Evolutionary conservation across 2,888 invertebrate species (phyloP), one percentile per base, ranked within the genome.

Genomic region (Tenthredo amoena): DNA sequence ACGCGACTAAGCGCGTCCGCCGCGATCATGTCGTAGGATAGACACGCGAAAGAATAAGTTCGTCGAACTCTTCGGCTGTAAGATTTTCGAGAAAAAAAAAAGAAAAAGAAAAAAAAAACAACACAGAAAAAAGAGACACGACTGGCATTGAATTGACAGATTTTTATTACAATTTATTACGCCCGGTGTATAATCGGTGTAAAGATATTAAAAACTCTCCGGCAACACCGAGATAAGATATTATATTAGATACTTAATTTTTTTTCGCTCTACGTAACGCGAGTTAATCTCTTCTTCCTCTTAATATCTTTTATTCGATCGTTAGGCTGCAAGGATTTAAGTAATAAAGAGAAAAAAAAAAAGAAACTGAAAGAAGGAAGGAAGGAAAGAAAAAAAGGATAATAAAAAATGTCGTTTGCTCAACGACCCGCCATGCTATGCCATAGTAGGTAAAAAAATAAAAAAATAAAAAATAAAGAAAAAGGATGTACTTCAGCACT

Each of bases 1-100:
- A 81, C 81, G 81, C 58, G 81, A 58, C 81, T 62, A 40, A 81
- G 62, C 40, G 58, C 81, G 62, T 40, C 37, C 81, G 26, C 26
- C 26, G 81, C 26, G 81, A 81, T 81, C 62, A 37, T 55, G 55
- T 47, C 47, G 50, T 37, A 71, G 68, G 18, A n/a, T 71, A 74
- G 43, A 58, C 81, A 81, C 58, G 62, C 62, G 58, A 62, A 81
- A 37, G 18, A 55, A 55, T 31, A 40, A 81, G 81, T 81, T 81
- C 81, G 62, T 81, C 62, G 81, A 81, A 81, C 81, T 40, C 62
- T 21, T 18, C 34, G 12, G 55, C 55, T 6, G 55, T 2, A 55
- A 50, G 26, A 50, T 34, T 26, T n/a, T 31, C 15, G 26, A 31
- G 5, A 65, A 65, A 31, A 31, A 68, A 15, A 31, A 31, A 15